Conservation (phyloP, 2,888 invertebrate genomes). For the Prostheceraeus crozeri region DNA sequence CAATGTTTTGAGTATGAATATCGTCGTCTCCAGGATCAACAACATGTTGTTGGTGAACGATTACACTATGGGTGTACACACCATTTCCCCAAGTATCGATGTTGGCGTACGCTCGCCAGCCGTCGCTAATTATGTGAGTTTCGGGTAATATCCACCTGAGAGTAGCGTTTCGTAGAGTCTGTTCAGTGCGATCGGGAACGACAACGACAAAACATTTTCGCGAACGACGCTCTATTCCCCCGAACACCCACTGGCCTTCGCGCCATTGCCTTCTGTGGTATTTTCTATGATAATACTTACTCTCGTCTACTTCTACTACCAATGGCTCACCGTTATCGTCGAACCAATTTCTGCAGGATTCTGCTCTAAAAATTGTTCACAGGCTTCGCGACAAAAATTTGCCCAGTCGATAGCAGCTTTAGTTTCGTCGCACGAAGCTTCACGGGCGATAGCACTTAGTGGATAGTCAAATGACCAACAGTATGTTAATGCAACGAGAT, state of each 20-base stretch:
- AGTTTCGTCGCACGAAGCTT: too few species aligned
- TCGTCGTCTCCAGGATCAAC: conserved; percentile 21
- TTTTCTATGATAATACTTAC: conserved; percentile 1
- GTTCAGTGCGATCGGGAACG: conserved; percentile 2
- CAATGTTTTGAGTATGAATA: conserved; percentile 19
- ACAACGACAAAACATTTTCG: conserved; percentile 4
- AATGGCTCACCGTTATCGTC: not conserved
- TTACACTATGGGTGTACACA: conserved; percentile 26
- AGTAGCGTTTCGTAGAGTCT: conserved; percentile 7
- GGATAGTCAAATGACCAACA: too few species aligned
- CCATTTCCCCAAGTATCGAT: conserved; percentile 8
- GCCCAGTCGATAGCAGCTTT: conserved; percentile 13
- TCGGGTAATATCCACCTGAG: conserved; percentile 61
- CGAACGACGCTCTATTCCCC: not conserved
- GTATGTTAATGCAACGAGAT: too few species aligned
- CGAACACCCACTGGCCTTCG: conserved; percentile 7
- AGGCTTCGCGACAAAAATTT: not conserved
- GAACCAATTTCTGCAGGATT: not conserved
- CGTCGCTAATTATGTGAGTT: conserved; percentile 32
- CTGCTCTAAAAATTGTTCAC: not conserved
- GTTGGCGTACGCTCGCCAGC: conserved; percentile 23
- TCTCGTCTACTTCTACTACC: conserved; percentile 10
- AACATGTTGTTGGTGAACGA: not conserved
- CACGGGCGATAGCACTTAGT: too few species aligned
- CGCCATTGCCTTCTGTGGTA: conserved; percentile 5